These are phyloP conservation scores for Sinodicranocentrus sp. DNA, from an alignment of 2,888 invertebrate genomes.

Conservation along the genomic window DNA sequence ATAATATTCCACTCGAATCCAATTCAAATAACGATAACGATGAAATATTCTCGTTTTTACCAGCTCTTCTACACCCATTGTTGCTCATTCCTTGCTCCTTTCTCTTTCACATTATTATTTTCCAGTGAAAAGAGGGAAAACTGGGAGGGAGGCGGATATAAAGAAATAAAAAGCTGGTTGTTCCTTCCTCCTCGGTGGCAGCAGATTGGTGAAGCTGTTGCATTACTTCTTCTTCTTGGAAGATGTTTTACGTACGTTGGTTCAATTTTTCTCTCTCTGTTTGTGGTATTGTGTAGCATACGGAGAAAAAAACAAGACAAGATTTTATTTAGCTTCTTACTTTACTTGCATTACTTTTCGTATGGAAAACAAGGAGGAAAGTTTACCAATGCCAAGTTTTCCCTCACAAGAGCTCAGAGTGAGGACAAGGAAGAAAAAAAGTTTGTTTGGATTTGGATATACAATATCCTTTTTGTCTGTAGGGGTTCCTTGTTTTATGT, in stretches of 20 bases:
- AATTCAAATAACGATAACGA: slow-evolving; percentile 30
- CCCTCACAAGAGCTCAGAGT: too few relatives aligned
- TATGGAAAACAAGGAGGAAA: neutral
- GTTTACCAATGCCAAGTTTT: slow-evolving; percentile 4
- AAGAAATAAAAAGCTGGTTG: too few relatives aligned
- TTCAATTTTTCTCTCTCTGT: neutral
- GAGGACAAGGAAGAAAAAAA: neutral
- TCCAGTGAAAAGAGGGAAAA: neutral
- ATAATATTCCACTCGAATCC: slow-evolving; percentile 1
- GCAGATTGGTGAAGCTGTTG: slow-evolving; percentile 11
- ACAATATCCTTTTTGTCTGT: neutral
- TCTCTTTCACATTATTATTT: neutral
- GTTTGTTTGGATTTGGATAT: slow-evolving; percentile 1
- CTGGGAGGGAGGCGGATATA: too few relatives aligned
- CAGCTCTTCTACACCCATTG: neutral
- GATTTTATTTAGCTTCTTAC: neutral
- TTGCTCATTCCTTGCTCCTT: neutral
- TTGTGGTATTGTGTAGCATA: neutral
- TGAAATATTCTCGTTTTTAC: slow-evolving; percentile 11
- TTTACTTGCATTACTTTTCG: too few relatives aligned
- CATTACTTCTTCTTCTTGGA: neutral
- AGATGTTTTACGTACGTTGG: neutral
- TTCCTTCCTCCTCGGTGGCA: neutral
- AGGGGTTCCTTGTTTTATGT: neutral
- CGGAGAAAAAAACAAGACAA: neutral